A percentile compares a stretch with the other conserved stretches of the same genome.
phyloP scores from a whole-genome alignment of 2,888 invertebrate species.

The Orthonevra nobilis region DNA sequence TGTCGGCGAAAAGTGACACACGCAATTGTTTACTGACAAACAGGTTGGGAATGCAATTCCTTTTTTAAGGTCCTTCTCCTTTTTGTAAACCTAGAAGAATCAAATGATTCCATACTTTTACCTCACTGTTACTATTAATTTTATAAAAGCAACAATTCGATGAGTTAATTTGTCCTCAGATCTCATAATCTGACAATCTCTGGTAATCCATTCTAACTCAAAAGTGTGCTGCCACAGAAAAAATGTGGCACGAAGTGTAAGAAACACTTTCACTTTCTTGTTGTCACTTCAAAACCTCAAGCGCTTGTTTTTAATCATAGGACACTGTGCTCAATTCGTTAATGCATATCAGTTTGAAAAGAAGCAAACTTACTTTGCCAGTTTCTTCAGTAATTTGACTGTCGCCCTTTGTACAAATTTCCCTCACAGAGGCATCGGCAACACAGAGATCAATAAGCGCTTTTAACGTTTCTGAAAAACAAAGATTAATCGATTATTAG shows the following conservation, averaged over 20 bases:
- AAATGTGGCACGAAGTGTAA: constrained; percentile 71
- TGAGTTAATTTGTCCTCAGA: constrained; percentile 80
- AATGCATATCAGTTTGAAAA: background rate
- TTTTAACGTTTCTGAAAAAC: constrained; percentile 89
- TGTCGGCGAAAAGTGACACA: constrained; percentile 99
- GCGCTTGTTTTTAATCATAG: constrained; percentile 79
- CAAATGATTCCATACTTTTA: background rate
- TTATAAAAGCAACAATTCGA: too few species aligned
- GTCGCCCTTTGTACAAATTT: constrained; percentile 96
- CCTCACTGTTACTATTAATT: background rate
- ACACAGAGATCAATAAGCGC: constrained; percentile 93
- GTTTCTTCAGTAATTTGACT: constrained; percentile 93
- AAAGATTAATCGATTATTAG: constrained; percentile 17
- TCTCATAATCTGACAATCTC: constrained; percentile 81
- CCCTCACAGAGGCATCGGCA: constrained; percentile 92
- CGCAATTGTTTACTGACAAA: constrained; percentile 98
- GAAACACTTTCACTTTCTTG: constrained; percentile 51
- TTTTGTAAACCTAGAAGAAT: constrained; percentile 87
- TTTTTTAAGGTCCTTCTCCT: constrained; percentile 98
- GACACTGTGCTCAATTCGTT: constrained; percentile 53
- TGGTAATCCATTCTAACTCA: constrained; percentile 71
- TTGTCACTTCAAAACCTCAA: constrained; percentile 75
- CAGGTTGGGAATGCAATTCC: constrained; percentile 99
- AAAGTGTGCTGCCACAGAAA: constrained; percentile 66
- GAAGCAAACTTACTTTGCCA: constrained; percentile 85